Base-by-base conservation (phyloP, 1,140 invertebrate genomes). In the Drosophila subpulchrella region DNA sequence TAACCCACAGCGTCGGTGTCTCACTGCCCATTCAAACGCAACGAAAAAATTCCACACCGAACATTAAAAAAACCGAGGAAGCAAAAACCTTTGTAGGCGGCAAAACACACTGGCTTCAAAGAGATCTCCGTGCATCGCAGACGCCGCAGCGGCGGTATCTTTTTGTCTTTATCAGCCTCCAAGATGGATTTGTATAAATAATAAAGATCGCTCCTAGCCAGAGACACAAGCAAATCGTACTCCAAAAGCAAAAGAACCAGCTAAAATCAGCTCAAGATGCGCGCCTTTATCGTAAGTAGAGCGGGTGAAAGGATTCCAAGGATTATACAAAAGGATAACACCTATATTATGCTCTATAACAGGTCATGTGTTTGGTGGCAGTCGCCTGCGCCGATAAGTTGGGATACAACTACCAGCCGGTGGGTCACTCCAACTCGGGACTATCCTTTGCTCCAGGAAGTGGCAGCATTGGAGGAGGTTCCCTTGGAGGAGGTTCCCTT, bases 111-210 rank as follows among this genome's bases (percentile, higher is more conserved):
- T 89, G 84, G 76, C 83, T 77, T 88, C 83, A 88, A 89, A 89
- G 83, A 77, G 63, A 67, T 71, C 65, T 88, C 80, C 78, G 61
- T 89, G 83, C 84, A 88, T 65, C 70, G 41, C 53, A 63, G 30
- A 44, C 67, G 51, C 66, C 55, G 76, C 77, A 51, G 76, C 77
- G 70, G 70, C 83, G 70, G 61, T 58, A 71, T 85, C 74, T 88
- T 86, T 82, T 86, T 82, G 82, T 58, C 77, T 88, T 88, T 82
- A 82, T 82, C 84, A 88, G 83, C 83, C 79, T 80, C 84, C 79
- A 76, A 86, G 79, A 86, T 83, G 72, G 83, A 89, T 88, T 88
- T 88, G 83, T 88, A 88, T 88, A 88, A 88, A 88, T 88, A 88
- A 88, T 80, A 88, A 88, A 77, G 79, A 89, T 77, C 63, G 79